Evolutionary conservation across 1,140 invertebrate genomes (phyloP).

Genomic region (Pogonus chalceus): DNA sequence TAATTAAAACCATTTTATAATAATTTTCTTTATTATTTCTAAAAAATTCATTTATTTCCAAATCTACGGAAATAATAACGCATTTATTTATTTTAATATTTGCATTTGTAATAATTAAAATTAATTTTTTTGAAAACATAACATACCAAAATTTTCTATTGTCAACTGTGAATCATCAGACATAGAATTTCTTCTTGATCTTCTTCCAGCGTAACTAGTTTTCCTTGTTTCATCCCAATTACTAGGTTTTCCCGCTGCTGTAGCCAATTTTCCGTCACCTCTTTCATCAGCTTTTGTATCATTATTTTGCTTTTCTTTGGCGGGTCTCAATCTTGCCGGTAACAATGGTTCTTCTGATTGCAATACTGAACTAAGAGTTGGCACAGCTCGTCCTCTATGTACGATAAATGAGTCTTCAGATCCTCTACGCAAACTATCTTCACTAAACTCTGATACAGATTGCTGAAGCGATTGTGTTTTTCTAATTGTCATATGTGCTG

Average conservation of each 20-base stretch:
- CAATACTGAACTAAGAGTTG: slow-evolving; percentile 60
- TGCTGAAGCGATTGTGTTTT: slow-evolving; percentile 33
- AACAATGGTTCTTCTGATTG: slow-evolving; percentile 38
- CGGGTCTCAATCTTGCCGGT: slow-evolving; percentile 43
- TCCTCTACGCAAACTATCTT: slow-evolving; percentile 32
- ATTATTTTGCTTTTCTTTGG: slow-evolving; percentile 50
- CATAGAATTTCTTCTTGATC: slow-evolving; percentile 73
- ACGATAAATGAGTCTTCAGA: slow-evolving; percentile 66
- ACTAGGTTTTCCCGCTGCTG: slow-evolving; percentile 69
- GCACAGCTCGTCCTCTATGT: slow-evolving; percentile 63
- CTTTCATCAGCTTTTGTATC: slow-evolving; percentile 55
- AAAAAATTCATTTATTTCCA: too few species aligned
- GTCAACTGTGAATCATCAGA: slow-evolving; percentile 82
- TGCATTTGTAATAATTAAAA: too few species aligned
- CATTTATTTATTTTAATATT: too few species aligned
- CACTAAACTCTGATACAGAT: slow-evolving; percentile 32
- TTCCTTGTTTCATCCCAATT: slow-evolving; percentile 68
- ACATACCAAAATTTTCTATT: slow-evolving; percentile 86
- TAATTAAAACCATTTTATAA: too few species aligned
- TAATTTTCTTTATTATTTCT: too few species aligned
- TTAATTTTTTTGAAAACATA: too few species aligned
- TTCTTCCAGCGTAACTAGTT: slow-evolving; percentile 64
- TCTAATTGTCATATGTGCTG: slow-evolving; percentile 31
- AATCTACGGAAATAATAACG: too few species aligned
- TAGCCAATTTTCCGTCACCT: slow-evolving; percentile 37